These are phyloP conservation scores for Plutella xylostella DNA, from an alignment of 2,888 invertebrate genomes.

Conservation along the genomic window DNA sequence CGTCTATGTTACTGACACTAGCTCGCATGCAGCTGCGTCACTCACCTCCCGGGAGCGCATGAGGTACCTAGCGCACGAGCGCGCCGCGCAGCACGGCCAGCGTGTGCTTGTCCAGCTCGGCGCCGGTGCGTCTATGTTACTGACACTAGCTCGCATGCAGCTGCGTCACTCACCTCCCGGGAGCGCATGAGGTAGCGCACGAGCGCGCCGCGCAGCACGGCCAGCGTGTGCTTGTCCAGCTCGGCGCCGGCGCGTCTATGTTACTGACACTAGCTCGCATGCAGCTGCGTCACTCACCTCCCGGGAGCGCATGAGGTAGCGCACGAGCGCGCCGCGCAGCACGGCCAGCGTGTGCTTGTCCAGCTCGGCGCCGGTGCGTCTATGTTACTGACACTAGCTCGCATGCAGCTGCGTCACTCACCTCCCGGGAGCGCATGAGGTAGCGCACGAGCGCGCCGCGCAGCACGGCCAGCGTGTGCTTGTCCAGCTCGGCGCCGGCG, in stretches of 20 bases:
- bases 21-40: neutral
- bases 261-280: no score
- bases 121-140: no score
- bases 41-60: slow-evolving; percentile 89
- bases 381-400: neutral
- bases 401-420: slow-evolving; percentile 22
- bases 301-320: slow-evolving; percentile 93
- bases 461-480: slow-evolving; percentile 92
- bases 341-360: slow-evolving; percentile 95
- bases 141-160: no score
- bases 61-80: slow-evolving; percentile 88
- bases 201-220: no score
- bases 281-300: slow-evolving; percentile 60
- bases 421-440: slow-evolving; percentile 92
- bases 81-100: slow-evolving; percentile 40
- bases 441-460: slow-evolving; percentile 93
- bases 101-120: slow-evolving; percentile 91
- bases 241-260: no score
- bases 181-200: no score
- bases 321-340: slow-evolving; percentile 88
- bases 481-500: slow-evolving; percentile 89
- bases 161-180: no score
- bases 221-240: no score
- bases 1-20: no score
- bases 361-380: slow-evolving; percentile 34